phyloP scores from a whole-genome alignment of 1,140 invertebrate genomes.

The Laodelphax striatellus region DNA sequence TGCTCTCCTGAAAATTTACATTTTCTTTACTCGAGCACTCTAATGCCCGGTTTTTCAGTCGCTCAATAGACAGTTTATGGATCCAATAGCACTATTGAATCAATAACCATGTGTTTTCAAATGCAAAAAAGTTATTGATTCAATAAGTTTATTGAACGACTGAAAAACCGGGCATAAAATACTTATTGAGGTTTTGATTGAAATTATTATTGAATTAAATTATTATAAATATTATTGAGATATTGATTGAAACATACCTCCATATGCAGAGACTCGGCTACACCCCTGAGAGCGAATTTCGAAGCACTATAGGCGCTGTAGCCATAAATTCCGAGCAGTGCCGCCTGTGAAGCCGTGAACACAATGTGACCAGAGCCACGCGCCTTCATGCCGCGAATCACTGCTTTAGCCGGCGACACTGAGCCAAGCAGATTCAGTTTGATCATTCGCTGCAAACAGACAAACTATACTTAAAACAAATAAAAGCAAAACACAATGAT shows the following conservation, averaged over 20 bases:
- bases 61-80: too few relatives aligned
- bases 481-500: background rate
- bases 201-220: too few relatives aligned
- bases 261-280: constrained; percentile 89
- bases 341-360: constrained; percentile 81
- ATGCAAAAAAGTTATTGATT: too few relatives aligned
- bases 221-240: too few relatives aligned
- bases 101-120: too few relatives aligned
- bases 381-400: constrained; percentile 57
- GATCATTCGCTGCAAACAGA: constrained; percentile 38
- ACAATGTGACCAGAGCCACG: constrained; percentile 63
- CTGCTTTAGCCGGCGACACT: constrained; percentile 54
- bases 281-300: constrained; percentile 90
- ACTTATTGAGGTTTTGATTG: too few relatives aligned
- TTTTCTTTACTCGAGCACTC: too few relatives aligned
- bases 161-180: too few relatives aligned
- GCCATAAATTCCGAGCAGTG: constrained; percentile 82
- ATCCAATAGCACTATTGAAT: too few relatives aligned
- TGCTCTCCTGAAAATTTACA: too few relatives aligned
- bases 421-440: constrained; percentile 61
- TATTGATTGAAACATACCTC: constrained; percentile 43
- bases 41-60: too few relatives aligned
- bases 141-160: too few relatives aligned
- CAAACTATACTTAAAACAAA: constrained; percentile 5
- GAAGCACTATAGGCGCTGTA: constrained; percentile 82